Percentiles rank a stretch among this genome's conserved stretches.
Conservation (phyloP, 2,113 vertebrate genomes). For the Tonatia bakeri region DNA sequence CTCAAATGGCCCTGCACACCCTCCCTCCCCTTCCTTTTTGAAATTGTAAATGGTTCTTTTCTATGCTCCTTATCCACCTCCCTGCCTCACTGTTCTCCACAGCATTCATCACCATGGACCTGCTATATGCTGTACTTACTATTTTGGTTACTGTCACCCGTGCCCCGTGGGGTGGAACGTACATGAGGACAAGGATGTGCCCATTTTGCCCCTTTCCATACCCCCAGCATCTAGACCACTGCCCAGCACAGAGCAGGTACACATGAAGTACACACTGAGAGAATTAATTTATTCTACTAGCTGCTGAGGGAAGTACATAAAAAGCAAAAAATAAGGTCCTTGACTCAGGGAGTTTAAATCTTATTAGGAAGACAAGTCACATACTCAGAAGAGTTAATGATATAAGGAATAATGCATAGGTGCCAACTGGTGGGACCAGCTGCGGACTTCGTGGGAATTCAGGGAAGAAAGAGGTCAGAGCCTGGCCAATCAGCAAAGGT, state of each 20-base stretch:
- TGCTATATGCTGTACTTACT: neutral
- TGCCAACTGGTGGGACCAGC: neutral
- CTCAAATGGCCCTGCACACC: neutral
- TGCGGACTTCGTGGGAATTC: neutral
- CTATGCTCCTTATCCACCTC: neutral
- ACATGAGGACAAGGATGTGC: neutral
- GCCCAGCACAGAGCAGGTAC: neutral
- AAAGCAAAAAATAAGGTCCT: neutral
- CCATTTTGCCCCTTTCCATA: neutral
- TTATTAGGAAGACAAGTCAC: neutral
- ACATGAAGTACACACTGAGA: neutral
- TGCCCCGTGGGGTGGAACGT: neutral
- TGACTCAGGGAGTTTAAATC: neutral
- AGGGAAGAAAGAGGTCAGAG: neutral
- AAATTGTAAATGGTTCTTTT: neutral
- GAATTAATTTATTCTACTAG: neutral
- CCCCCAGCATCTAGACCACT: neutral
- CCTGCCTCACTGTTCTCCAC: neutral
- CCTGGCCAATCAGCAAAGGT: conserved; percentile 6
- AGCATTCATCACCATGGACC: neutral
- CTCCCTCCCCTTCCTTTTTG: neutral
- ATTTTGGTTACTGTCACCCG: neutral
- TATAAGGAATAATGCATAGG: neutral
- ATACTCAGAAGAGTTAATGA: neutral
- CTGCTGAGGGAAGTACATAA: neutral